Evolutionary conservation across 2,888 invertebrate genomes (phyloP).

Genomic region (Endomychus coccineus): DNA sequence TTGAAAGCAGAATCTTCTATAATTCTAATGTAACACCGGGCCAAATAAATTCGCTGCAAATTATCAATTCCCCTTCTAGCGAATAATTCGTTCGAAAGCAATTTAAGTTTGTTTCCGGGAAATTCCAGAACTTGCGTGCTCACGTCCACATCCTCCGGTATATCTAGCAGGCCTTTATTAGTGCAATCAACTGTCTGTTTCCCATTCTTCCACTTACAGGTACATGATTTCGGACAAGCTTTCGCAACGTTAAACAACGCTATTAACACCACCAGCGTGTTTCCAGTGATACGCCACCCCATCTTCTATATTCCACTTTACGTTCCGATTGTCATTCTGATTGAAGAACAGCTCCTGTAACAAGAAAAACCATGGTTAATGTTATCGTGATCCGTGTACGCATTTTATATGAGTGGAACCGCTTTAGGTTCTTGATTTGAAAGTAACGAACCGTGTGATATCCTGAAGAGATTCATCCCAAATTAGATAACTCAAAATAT

Average conservation of each 20-base stretch:
- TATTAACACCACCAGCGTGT: background rate
- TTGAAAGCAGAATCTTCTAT: constrained; percentile 77
- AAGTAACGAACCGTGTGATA: too few species aligned
- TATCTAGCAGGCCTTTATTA: constrained; percentile 62
- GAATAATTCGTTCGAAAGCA: constrained; percentile 71
- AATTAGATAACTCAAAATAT: too few species aligned
- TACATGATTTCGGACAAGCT: constrained; percentile 69
- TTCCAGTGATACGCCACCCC: too few species aligned
- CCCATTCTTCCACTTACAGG: constrained; percentile 89
- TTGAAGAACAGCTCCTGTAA: background rate
- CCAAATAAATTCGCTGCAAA: constrained; percentile 77
- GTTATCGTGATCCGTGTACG: too few species aligned
- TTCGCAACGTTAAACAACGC: background rate
- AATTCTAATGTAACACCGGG: constrained; percentile 68
- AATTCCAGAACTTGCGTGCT: constrained; percentile 86
- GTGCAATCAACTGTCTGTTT: constrained; percentile 86
- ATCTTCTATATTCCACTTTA: too few species aligned
- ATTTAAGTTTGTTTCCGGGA: constrained; percentile 72
- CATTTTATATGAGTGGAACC: too few species aligned
- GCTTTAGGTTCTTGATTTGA: too few species aligned
- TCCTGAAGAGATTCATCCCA: too few species aligned
- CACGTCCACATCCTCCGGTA: constrained; percentile 73
- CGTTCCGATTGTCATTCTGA: constrained; percentile 1
- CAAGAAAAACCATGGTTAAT: too few species aligned
- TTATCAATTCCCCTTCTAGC: constrained; percentile 71